Percentiles rank a stretch among this genome's conserved stretches.
Conservation (phyloP, 2,888 invertebrate genomes). For the Tillus elongatus region DNA sequence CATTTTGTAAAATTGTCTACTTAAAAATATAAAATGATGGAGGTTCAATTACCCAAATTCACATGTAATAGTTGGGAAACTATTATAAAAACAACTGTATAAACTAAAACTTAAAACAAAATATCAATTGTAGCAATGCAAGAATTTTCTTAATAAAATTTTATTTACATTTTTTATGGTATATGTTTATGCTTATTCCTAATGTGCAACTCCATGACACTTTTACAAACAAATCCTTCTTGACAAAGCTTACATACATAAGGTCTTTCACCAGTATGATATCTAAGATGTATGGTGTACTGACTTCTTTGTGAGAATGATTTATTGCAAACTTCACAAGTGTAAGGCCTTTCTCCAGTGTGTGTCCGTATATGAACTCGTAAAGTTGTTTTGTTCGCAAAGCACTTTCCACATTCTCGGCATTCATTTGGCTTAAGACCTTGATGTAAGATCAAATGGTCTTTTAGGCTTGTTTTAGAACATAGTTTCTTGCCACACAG, state of each 20-base stretch:
- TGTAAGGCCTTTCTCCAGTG: conserved; percentile 41
- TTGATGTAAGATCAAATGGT: conserved; percentile 30
- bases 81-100: no score
- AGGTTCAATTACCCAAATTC: no score
- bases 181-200: conserved; percentile 1
- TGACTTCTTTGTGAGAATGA: conserved; percentile 33
- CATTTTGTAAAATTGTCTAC: no score
- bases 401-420: conserved; percentile 47
- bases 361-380: conserved; percentile 32
- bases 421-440: conserved; percentile 43
- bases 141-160: no score
- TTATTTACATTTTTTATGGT: no score
- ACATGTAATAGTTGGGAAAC: no score
- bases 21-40: no score
- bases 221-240: conserved; percentile 30
- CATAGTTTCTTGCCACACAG: conserved; percentile 46
- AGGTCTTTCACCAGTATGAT: conserved; percentile 32
- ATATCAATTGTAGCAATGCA: no score
- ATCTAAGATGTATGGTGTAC: conserved; percentile 28
- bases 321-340: conserved; percentile 43
- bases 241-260: conserved; percentile 30
- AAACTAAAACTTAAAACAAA: no score
- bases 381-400: conserved; percentile 48
- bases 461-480: conserved; percentile 31
- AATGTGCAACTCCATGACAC: conserved; percentile 26